These are phyloP conservation scores for Drosophila equinoxialis DNA, from an alignment of 1,140 invertebrate genomes.

Conservation along the genomic window DNA sequence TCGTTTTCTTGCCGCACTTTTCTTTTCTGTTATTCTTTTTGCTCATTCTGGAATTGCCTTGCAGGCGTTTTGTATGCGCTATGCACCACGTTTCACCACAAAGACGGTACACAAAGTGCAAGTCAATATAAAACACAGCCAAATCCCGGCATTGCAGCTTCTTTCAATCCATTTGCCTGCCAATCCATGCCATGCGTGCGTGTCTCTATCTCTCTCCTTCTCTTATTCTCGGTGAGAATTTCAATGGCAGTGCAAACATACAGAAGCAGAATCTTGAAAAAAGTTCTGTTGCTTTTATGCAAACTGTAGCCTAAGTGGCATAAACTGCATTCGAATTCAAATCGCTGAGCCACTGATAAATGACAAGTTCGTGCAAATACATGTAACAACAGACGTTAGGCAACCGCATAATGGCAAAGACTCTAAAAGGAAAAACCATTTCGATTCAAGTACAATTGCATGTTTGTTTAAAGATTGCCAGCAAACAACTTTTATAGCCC, in stretches of 20 bases:
- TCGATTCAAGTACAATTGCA: background rate
- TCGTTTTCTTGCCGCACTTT: slow-evolving; percentile 25
- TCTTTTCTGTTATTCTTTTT: background rate
- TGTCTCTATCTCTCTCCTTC: slow-evolving; percentile 2
- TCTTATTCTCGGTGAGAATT: slow-evolving; percentile 25
- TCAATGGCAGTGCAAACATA: slow-evolving; percentile 51
- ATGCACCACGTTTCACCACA: slow-evolving; percentile 27
- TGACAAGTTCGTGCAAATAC: slow-evolving; percentile 55
- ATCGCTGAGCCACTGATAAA: slow-evolving; percentile 55
- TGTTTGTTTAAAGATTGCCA: slow-evolving; percentile 5
- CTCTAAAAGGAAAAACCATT: slow-evolving; percentile 16
- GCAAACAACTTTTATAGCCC: background rate
- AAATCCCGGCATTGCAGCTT: slow-evolving; percentile 21
- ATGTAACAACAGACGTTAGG: slow-evolving; percentile 29
- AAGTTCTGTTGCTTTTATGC: slow-evolving; percentile 59
- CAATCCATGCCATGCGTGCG: slow-evolving; percentile 48
- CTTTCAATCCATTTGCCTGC: slow-evolving; percentile 56
- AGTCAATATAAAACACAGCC: slow-evolving; percentile 58
- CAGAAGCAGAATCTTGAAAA: background rate
- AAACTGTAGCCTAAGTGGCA: slow-evolving; percentile 62
- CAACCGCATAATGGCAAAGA: slow-evolving; percentile 29
- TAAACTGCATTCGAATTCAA: slow-evolving; percentile 58
- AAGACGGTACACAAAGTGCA: slow-evolving; percentile 67
- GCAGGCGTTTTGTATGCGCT: slow-evolving; percentile 59
- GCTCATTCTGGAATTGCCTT: slow-evolving; percentile 43